Percentiles rank a stretch among this genome's conserved stretches.
phyloP scores from a whole-genome alignment of 2,113 vertebrate species.

The Raja brachyura region DNA sequence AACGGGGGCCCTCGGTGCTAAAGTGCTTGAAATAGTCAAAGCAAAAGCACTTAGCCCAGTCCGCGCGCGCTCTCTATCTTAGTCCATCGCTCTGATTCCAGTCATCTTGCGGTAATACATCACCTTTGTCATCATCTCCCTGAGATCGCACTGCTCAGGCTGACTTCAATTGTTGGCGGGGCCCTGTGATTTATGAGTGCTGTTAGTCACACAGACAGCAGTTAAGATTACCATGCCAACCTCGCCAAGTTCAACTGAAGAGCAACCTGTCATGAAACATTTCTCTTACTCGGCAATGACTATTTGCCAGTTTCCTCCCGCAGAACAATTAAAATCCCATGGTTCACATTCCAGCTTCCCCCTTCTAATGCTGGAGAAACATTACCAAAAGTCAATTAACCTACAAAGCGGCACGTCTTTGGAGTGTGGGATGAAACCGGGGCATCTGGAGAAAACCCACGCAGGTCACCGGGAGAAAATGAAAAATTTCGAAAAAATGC shows the following conservation, averaged over 20 bases:
- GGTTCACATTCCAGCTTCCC: no score
- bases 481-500: no score
- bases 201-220: conserved; percentile 47
- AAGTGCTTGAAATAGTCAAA: conserved; percentile 15
- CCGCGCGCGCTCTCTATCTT: conserved; percentile 46
- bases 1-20: background rate
- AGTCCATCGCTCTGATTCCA: conserved; percentile 48
- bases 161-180: conserved; percentile 51
- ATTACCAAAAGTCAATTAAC: no score
- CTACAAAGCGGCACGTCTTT: no score
- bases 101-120: conserved; percentile 52
- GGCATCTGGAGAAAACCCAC: no score
- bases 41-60: conserved; percentile 49
- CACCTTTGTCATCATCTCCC: conserved; percentile 52
- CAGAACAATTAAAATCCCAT: conserved; percentile 30
- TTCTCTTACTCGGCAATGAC: conserved; percentile 45
- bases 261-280: conserved; percentile 45
- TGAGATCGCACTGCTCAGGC: conserved; percentile 52
- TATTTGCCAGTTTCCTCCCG: conserved; percentile 43
- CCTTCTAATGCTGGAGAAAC: no score
- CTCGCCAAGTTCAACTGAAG: conserved; percentile 45
- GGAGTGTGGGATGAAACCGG: no score
- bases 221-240: conserved; percentile 50
- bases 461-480: no score
- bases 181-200: conserved; percentile 53